Conservation (phyloP, 2,113 vertebrate genomes). For the Protobothrops mucrosquamatus region DNA sequence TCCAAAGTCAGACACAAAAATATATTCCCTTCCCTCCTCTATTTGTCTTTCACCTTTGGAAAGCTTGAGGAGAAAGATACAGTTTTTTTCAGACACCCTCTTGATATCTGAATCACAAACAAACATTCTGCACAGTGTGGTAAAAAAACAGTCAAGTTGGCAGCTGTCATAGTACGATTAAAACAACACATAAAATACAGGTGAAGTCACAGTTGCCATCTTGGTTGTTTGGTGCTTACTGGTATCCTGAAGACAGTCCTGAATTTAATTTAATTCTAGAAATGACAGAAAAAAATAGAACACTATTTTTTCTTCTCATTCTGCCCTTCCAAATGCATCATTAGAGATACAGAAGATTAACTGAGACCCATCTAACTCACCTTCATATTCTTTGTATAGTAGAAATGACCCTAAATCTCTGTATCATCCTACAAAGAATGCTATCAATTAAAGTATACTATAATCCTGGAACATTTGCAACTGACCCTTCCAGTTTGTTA, state of each 20-base stretch:
- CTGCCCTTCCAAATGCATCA: background rate
- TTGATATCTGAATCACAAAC: background rate
- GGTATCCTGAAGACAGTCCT: background rate
- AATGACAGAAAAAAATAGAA: background rate
- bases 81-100: background rate
- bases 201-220: background rate
- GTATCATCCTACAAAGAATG: background rate
- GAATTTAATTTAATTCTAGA: background rate
- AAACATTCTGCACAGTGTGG: background rate
- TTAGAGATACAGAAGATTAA: background rate
- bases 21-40: background rate
- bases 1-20: background rate
- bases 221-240: background rate
- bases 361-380: background rate
- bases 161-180: background rate
- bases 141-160: background rate
- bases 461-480: background rate
- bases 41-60: background rate
- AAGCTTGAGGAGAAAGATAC: background rate
- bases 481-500: background rate
- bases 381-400: background rate
- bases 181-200: background rate
- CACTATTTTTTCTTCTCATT: background rate
- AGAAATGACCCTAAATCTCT: fast-evolving
- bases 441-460: background rate